Evolutionary conservation across 1,140 invertebrate species (phyloP).

Genomic region (Eubasilissa regina): DNA sequence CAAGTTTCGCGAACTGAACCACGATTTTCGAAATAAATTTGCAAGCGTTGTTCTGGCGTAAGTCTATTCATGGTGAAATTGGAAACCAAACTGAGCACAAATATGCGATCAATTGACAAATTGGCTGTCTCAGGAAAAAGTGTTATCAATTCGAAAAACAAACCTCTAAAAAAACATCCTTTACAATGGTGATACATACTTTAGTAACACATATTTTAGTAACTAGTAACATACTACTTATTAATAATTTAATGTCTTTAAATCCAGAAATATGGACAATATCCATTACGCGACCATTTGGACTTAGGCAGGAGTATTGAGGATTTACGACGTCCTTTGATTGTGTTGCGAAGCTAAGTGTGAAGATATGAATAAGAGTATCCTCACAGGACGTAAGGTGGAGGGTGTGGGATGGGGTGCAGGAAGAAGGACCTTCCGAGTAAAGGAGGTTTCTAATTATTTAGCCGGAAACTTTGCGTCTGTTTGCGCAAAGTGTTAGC

Average conservation of each 20-base stretch:
- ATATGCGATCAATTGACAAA: too few relatives aligned
- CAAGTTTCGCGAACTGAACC: too few relatives aligned
- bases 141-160: too few relatives aligned
- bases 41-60: too few relatives aligned
- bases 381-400: neutral
- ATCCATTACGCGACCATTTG: conserved; percentile 17
- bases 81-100: too few relatives aligned
- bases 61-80: too few relatives aligned
- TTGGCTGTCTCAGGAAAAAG: too few relatives aligned
- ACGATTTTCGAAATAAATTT: too few relatives aligned
- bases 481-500: conserved; percentile 38
- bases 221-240: too few relatives aligned
- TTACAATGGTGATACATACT: too few relatives aligned
- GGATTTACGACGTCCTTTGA: conserved; percentile 40
- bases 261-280: conserved; percentile 29
- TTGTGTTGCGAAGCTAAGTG: conserved; percentile 1
- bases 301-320: conserved; percentile 4
- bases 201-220: too few relatives aligned
- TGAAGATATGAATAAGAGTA: neutral
- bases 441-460: conserved; percentile 36
- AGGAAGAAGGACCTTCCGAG: conserved; percentile 1
- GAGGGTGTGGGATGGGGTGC: conserved; percentile 2
- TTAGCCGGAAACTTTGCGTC: conserved; percentile 46
- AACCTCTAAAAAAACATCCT: too few relatives aligned
- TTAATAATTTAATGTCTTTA: conserved; percentile 8